Evolutionary conservation across 2,888 invertebrate species (phyloP), one percentile per base, ranked within the genome.

Genomic region (Yponomeuta cagnagella): DNA sequence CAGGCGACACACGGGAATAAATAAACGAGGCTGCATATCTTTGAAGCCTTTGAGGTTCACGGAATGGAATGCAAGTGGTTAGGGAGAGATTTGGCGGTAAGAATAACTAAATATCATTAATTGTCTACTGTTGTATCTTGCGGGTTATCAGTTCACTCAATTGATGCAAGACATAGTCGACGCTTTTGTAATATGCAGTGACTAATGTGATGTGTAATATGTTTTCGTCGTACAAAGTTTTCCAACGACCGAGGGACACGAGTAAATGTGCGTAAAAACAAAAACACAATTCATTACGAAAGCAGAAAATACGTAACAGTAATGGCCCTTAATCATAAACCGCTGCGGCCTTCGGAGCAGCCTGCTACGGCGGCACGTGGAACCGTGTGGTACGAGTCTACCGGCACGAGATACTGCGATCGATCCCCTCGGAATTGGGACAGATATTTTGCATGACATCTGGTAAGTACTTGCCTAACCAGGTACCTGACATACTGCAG

Each of bases 351-450:
- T 67, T 37, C 67, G 33, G 37, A 67, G 15, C 31, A 43, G 33
- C 15, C 10, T 30, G 65, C 30, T 10, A 5, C 30, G n/a, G 9
- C 33, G 43, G 67, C 67, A 43, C 67, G 33, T 43, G 67, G 67
- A 43, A 67, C 67, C 10, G 67, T 15, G 6, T 37, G 67, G 67
- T 43, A 67, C 67, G 37, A 43, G 33, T n/a, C 37, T 2, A 37
- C 15, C 15, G 31, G 31, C 37, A 23, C 64, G 23, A 64, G 30
- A 23, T 64, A 64, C 30, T 10, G 64, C 64, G 64, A 64, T 58
- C 52, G 64, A 67, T 37, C 9, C 33, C 67, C 67, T 33, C 67
- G n/a, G 37, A 83, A 83, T 81, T 82, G 76, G 82, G 80, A 83
- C 82, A 72, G n/a, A 73, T 71, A 74, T 74, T 74, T 74, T 70